These are phyloP conservation scores for Platerodrilus igneus DNA, from an alignment of 2,888 invertebrate species.

Conservation along the genomic window DNA sequence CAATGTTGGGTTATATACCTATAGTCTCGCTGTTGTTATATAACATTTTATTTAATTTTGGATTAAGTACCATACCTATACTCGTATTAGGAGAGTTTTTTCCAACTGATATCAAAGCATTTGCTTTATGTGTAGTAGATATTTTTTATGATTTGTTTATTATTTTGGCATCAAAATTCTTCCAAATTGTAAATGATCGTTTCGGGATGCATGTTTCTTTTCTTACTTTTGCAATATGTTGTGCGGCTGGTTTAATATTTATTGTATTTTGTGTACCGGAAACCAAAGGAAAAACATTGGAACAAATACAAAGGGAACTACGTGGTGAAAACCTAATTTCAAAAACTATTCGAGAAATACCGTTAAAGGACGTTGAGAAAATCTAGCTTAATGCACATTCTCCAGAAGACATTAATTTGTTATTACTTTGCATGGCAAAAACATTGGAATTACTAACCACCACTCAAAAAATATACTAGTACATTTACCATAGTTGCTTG, in stretches of 20 bases:
- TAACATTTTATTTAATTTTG: no score
- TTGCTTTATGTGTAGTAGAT: constrained; percentile 52
- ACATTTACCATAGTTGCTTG: no score
- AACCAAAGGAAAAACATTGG: constrained; percentile 66
- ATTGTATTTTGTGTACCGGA: constrained; percentile 60
- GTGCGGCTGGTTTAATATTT: constrained; percentile 57
- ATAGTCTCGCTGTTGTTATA: no score
- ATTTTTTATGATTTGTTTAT: constrained; percentile 48
- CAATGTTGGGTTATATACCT: no score
- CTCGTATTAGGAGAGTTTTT: constrained; percentile 51
- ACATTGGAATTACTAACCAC: no score
- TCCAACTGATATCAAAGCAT: constrained; percentile 51
- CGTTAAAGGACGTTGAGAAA: no score
- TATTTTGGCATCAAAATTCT: constrained; percentile 47
- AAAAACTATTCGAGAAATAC: no score
- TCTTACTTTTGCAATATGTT: constrained; percentile 60
- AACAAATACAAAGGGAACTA: constrained; percentile 69
- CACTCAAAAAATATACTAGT: no score
- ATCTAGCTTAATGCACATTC: no score
- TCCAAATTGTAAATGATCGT: constrained; percentile 51
- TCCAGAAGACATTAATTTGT: no score
- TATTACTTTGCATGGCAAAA: no score
- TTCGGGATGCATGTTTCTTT: constrained; percentile 62
- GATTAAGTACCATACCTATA: constrained; percentile 50
- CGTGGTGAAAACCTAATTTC: no score